Evolutionary conservation across 2,888 invertebrate genomes (phyloP), one percentile per base, ranked within the genome.

Genomic region (Lottia gigantea): DNA sequence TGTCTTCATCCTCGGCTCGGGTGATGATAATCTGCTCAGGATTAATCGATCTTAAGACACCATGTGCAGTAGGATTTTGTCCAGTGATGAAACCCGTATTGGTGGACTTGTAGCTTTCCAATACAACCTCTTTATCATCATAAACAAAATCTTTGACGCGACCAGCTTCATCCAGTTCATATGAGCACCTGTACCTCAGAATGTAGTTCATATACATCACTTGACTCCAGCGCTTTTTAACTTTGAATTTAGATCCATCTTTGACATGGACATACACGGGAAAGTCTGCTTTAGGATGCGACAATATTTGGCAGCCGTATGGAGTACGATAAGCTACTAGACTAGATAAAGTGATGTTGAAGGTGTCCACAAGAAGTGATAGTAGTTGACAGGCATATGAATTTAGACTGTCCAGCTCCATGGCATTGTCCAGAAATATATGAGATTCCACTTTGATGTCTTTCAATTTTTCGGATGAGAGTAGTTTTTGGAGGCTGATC

Each of bases 161-260:
- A 6, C 40, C 40, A 40, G 23, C 46, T 49, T 31, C 23, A 31
- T 71, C 31, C 7, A 64, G n/a, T 11, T 47, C 49, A 26, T 14
- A n/a, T 16, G 68, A 11, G 19, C 74, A 73, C n/a, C 75, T 46
- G 67, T 73, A 77, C 62, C 76, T 77, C n/a, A 79, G 69, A 23
- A 79, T 77, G 55, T 79, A 79, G 45, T 77, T 73, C 79, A 79
- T 78, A 47, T 79, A 79, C 79, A 78, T 79, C 46, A 78, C 78
- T 63, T 78, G 78, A 26, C 77, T 77, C 79, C 79, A 79, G 16
- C 79, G 66, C 49, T 79, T 79, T 64, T 78, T 79, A 3, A 73
- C 46, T 68, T 78, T 79, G 46, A 78, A 74, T 62, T 72, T 70
- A 11, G 64, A 46, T 8, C 73, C 65, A 55, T 79, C 77, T 61